A percentile compares a stretch with the other conserved stretches of the same genome.
These are phyloP conservation scores for Dufourea novaeangliae DNA, from an alignment of 1,140 invertebrate species.

Conservation along the genomic window DNA sequence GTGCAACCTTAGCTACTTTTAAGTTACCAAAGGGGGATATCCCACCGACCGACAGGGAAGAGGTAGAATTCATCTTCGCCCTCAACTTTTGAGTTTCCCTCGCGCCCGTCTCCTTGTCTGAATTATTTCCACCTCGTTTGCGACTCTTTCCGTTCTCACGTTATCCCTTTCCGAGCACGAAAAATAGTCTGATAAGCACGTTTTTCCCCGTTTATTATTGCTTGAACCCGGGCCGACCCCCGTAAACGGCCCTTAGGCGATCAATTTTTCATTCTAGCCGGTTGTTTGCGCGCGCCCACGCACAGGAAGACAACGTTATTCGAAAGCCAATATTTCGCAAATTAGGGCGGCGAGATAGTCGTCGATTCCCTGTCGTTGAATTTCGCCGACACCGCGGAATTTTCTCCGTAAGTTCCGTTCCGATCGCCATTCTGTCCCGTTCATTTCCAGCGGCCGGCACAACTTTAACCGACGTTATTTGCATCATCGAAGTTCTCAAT, in stretches of 20 bases:
- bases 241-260: background rate
- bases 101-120: background rate
- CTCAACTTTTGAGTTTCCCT: background rate
- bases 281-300: background rate
- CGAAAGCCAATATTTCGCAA: background rate
- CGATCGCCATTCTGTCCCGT: background rate
- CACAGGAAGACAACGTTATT: background rate
- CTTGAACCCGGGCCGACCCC: too few relatives aligned
- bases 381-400: background rate
- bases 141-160: background rate
- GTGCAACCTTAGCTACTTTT: slow-evolving; percentile 7
- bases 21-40: background rate
- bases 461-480: background rate
- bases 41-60: background rate
- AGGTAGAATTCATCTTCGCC: background rate
- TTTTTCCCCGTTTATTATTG: background rate
- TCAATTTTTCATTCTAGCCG: background rate
- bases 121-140: background rate
- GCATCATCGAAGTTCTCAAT: background rate
- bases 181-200: background rate
- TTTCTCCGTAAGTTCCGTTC: background rate
- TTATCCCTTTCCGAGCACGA: background rate
- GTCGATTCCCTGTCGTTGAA: background rate
- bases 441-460: background rate
- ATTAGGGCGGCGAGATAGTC: background rate